Evolutionary conservation across 37 sponge, comb jelly and placozoan species (phyloP).

Genomic region (Theonella swinhoei): DNA sequence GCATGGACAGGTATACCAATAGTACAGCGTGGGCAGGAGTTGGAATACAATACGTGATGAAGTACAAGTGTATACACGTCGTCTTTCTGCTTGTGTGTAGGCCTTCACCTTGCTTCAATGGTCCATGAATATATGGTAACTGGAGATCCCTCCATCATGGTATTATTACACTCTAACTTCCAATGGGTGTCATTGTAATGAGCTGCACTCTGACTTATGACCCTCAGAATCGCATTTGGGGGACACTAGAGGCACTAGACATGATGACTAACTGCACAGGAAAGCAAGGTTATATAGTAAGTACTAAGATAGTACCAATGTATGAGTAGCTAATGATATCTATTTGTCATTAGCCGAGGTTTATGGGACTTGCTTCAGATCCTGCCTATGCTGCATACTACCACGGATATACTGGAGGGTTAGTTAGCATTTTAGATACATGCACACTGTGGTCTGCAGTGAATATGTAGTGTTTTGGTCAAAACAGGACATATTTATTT

Average conservation of each 20-base stretch:
- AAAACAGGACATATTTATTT: background rate
- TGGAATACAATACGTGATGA: too few species aligned
- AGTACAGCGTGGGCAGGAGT: too few species aligned
- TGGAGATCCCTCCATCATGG: conserved; percentile 15
- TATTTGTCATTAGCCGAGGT: conserved; percentile 31
- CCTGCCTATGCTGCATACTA: conserved; percentile 47
- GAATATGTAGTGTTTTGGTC: too few species aligned
- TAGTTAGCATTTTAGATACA: conserved; percentile 4
- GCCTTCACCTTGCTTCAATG: conserved; percentile 59
- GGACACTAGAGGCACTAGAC: conserved; percentile 28
- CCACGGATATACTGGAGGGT: conserved; percentile 22
- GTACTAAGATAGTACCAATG: background rate
- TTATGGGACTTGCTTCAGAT: conserved; percentile 47
- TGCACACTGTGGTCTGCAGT: too few species aligned
- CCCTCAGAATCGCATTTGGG: background rate
- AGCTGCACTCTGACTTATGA: background rate
- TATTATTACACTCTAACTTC: background rate
- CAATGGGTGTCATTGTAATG: background rate
- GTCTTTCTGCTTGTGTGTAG: background rate
- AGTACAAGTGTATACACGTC: background rate
- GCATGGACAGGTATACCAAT: conserved; percentile 58
- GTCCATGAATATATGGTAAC: conserved; percentile 51
- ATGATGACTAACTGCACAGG: conserved; percentile 25
- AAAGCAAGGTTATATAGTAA: conserved; percentile 34
- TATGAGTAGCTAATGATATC: background rate